Conservation (phyloP, 1,140 invertebrate species). For the Brachionus rubens region DNA sequence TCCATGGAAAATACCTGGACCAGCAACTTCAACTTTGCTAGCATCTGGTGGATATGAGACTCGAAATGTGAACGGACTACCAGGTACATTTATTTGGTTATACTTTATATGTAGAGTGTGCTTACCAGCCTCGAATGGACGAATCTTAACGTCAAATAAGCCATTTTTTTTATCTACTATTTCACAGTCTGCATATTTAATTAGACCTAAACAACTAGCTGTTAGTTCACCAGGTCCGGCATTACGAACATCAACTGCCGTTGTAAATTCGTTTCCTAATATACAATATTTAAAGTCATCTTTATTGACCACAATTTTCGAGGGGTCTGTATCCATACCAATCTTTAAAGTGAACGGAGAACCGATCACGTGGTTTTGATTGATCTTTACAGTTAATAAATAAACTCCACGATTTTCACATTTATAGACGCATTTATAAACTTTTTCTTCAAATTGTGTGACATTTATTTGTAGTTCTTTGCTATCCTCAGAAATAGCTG, state of each 20-base stretch:
- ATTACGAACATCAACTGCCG: conserved; percentile 89
- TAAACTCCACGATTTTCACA: conserved; percentile 68
- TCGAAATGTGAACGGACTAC: conserved; percentile 63
- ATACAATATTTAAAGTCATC: conserved; percentile 85
- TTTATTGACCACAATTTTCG: conserved; percentile 64
- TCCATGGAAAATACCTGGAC: conserved; percentile 90
- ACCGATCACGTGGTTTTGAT: conserved; percentile 77
- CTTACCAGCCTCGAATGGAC: conserved; percentile 85
- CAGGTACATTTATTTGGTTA: conserved; percentile 14
- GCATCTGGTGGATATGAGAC: conserved; percentile 91
- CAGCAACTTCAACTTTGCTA: conserved; percentile 69
- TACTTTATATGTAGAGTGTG: conserved; percentile 72
- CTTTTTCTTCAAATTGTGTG: conserved; percentile 66
- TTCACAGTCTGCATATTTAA: conserved; percentile 82
- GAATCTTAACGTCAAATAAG: conserved; percentile 88
- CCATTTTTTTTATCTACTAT: conserved; percentile 95
- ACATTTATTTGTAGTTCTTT: conserved; percentile 51
- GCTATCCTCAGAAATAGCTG: conserved; percentile 68
- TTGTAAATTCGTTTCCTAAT: conserved; percentile 85
- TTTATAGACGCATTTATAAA: conserved; percentile 85
- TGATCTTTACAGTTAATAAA: conserved; percentile 86
- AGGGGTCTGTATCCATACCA: conserved; percentile 71
- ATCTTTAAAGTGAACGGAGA: conserved; percentile 86
- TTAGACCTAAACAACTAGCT: conserved; percentile 91
- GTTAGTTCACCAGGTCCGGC: conserved; percentile 88